Conservation (phyloP, 2,797 vertebrate species). For the Xerus rutilus region DNA sequence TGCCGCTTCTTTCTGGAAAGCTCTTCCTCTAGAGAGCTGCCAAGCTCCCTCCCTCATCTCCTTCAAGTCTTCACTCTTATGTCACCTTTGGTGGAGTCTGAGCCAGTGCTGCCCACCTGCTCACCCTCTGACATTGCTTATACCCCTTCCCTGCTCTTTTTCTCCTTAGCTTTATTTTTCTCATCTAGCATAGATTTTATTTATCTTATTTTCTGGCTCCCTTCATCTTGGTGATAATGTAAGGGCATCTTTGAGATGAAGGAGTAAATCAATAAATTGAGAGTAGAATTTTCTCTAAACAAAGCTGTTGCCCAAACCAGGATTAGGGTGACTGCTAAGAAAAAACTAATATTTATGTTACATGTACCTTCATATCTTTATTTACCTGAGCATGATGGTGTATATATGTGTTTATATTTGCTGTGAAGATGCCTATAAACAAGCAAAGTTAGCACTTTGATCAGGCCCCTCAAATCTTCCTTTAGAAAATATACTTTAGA, state of each 20-base stretch:
- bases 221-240: not conserved
- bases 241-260: not conserved
- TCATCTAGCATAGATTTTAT: not conserved
- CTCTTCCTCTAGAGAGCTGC: not conserved
- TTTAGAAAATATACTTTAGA: not conserved
- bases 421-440: not conserved
- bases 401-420: not conserved
- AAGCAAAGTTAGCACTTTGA: not conserved
- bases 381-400: not conserved
- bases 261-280: not conserved
- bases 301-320: not conserved
- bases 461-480: not conserved
- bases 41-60: not conserved
- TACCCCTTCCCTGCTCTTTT: not conserved
- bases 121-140: not conserved
- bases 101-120: not conserved
- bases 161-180: constrained; percentile 12
- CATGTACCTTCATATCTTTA: not conserved
- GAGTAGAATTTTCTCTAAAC: constrained; percentile 33
- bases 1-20: not conserved
- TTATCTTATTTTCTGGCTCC: constrained; percentile 22
- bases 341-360: constrained; percentile 30
- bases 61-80: not conserved
- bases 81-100: not conserved
- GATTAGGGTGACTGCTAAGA: not conserved